These are phyloP conservation scores for Ornithoptera priamus DNA, from an alignment of 2,888 invertebrate genomes.

Conservation along the genomic window DNA sequence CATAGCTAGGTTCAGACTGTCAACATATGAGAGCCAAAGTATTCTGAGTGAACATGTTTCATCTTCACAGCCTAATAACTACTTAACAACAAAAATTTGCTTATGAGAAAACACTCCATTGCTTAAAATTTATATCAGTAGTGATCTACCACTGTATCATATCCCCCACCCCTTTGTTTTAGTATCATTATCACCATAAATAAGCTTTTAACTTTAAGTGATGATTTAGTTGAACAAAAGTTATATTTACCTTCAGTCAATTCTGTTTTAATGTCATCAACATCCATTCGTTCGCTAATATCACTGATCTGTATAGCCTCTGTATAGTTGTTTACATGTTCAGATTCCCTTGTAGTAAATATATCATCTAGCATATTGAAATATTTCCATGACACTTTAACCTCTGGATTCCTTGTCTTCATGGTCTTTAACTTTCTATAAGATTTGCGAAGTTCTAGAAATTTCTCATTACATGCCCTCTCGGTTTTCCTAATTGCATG, in stretches of 20 bases:
- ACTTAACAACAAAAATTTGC: too few species aligned
- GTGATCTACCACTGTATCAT: too few species aligned
- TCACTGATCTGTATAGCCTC: slow-evolving; percentile 37
- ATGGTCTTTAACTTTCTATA: slow-evolving; percentile 67
- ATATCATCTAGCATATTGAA: slow-evolving; percentile 62
- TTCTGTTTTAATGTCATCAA: slow-evolving; percentile 36
- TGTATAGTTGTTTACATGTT: slow-evolving; percentile 30
- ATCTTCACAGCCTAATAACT: too few species aligned
- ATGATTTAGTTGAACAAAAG: not conserved
- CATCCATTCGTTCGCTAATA: slow-evolving; percentile 40
- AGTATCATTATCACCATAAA: not conserved
- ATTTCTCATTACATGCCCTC: slow-evolving; percentile 56
- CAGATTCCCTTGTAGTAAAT: slow-evolving; percentile 40
- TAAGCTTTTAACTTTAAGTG: not conserved
- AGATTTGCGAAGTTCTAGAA: slow-evolving; percentile 62
- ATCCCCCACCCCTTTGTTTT: too few species aligned
- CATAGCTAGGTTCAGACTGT: too few species aligned
- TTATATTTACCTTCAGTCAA: slow-evolving; percentile 35
- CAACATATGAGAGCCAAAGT: too few species aligned
- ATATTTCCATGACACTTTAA: slow-evolving; percentile 69
- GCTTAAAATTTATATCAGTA: too few species aligned
- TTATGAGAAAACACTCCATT: too few species aligned
- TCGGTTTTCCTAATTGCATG: slow-evolving; percentile 48
- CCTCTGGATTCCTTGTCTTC: slow-evolving; percentile 56
- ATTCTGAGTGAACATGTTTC: too few species aligned